These are phyloP conservation scores for Octopus bimaculoides DNA, from an alignment of 1,140 invertebrate genomes.

Conservation along the genomic window DNA sequence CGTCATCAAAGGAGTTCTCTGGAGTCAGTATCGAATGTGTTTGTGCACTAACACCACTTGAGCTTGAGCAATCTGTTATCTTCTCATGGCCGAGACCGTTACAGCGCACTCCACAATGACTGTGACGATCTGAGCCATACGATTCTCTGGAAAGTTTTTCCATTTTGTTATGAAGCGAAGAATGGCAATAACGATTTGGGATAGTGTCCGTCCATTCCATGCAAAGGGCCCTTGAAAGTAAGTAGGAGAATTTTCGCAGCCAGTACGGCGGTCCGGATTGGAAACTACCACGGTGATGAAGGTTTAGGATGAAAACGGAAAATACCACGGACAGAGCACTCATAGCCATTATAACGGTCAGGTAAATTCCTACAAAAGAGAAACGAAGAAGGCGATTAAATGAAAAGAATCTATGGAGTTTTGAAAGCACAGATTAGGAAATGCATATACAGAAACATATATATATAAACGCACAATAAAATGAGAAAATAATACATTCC, in stretches of 20 bases:
- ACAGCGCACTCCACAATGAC: slow-evolving; percentile 3
- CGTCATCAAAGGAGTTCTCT: slow-evolving; percentile 28
- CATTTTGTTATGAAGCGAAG: not conserved
- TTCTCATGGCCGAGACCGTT: slow-evolving; percentile 8
- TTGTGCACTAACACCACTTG: not conserved
- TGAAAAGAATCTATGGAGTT: not conserved
- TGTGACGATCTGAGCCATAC: slow-evolving; percentile 2
- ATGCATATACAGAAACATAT: too few relatives aligned
- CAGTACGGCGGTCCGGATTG: slow-evolving; percentile 37
- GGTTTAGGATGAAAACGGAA: slow-evolving; percentile 55
- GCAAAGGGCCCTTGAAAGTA: slow-evolving; percentile 34
- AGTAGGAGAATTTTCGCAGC: slow-evolving; percentile 27
- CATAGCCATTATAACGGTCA: slow-evolving; percentile 57
- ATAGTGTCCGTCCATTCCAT: slow-evolving; percentile 20
- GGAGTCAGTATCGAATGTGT: not conserved
- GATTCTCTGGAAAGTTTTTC: slow-evolving; percentile 7
- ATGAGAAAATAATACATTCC: too few relatives aligned
- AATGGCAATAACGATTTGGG: not conserved
- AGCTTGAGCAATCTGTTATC: not conserved
- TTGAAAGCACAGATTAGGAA: too few relatives aligned
- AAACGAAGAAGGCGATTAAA: not conserved
- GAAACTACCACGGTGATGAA: slow-evolving; percentile 47
- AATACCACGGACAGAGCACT: slow-evolving; percentile 55
- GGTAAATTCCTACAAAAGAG: slow-evolving; percentile 52
- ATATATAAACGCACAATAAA: too few relatives aligned